A percentile compares a stretch with the other conserved stretches of the same genome.
phyloP scores from a whole-genome alignment of 2,113 vertebrate genomes.

The Sturnus vulgaris region DNA sequence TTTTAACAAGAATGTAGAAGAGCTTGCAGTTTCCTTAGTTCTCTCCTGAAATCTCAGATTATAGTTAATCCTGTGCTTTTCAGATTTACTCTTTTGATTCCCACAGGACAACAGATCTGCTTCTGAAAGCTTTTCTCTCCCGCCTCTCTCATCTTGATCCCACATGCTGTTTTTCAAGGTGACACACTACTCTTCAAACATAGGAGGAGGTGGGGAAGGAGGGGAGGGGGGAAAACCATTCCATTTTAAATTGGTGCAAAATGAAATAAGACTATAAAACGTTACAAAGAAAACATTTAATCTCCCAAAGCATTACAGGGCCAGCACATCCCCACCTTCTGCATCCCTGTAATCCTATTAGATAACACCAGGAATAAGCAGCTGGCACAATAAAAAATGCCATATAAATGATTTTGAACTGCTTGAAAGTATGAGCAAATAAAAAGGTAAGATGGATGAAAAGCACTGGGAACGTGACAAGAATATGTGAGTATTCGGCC shows the following conservation, averaged over 20 bases:
- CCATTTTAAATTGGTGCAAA: background rate
- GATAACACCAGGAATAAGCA: background rate
- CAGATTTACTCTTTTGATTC: background rate
- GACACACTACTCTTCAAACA: background rate
- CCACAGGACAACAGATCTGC: background rate
- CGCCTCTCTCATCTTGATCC: background rate
- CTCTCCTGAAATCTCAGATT: background rate
- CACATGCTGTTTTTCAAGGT: slow-evolving; percentile 11
- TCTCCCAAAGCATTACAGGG: background rate
- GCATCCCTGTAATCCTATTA: background rate
- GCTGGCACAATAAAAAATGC: background rate
- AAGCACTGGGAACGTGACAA: background rate
- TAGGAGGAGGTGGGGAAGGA: background rate
- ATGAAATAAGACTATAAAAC: background rate
- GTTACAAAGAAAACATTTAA: background rate
- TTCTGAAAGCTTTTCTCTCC: background rate
- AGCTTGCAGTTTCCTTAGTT: background rate
- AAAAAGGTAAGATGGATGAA: background rate
- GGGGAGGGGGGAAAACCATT: background rate
- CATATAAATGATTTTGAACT: background rate
- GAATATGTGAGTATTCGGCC: background rate
- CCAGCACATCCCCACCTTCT: background rate
- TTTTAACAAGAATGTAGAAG: background rate
- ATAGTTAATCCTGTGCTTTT: slow-evolving; percentile 2
- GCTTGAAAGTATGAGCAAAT: background rate